Evolutionary conservation across 2,888 invertebrate genomes (phyloP).

Genomic region (Omphaloscelis lunosa): DNA sequence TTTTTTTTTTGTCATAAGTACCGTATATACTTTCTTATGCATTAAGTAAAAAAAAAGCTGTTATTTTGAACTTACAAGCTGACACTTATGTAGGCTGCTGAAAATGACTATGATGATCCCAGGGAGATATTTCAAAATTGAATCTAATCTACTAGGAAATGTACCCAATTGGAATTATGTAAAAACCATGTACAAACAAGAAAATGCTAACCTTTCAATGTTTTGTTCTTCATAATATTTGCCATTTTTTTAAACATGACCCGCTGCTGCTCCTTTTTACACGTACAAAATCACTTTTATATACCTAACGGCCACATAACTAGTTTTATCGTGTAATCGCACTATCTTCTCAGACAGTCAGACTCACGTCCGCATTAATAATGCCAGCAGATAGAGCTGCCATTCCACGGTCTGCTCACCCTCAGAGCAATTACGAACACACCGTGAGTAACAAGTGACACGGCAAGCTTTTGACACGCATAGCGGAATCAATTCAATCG

Average conservation of each 20-base stretch:
- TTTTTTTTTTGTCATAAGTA: no score
- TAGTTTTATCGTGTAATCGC: not conserved
- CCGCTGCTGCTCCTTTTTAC: not conserved
- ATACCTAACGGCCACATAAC: not conserved
- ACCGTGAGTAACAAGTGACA: conserved; percentile 33
- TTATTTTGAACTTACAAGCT: no score
- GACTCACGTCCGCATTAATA: conserved; percentile 4
- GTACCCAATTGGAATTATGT: not conserved
- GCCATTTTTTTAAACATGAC: not conserved
- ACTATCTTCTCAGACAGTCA: not conserved
- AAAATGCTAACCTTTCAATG: no score
- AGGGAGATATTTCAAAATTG: not conserved
- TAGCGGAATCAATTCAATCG: conserved; percentile 34
- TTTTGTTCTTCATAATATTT: not conserved
- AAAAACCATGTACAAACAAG: not conserved
- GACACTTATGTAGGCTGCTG: no score
- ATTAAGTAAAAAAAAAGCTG: no score
- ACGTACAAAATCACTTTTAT: not conserved
- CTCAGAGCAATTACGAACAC: conserved; percentile 28
- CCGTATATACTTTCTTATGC: no score
- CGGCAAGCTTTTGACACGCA: conserved; percentile 47
- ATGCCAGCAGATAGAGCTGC: not conserved
- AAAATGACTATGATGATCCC: not conserved
- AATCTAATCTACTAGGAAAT: not conserved
- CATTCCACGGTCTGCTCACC: conserved; percentile 10